These are phyloP conservation scores for Nematolebias whitei DNA, from an alignment of 2,113 vertebrate species.

Conservation along the genomic window DNA sequence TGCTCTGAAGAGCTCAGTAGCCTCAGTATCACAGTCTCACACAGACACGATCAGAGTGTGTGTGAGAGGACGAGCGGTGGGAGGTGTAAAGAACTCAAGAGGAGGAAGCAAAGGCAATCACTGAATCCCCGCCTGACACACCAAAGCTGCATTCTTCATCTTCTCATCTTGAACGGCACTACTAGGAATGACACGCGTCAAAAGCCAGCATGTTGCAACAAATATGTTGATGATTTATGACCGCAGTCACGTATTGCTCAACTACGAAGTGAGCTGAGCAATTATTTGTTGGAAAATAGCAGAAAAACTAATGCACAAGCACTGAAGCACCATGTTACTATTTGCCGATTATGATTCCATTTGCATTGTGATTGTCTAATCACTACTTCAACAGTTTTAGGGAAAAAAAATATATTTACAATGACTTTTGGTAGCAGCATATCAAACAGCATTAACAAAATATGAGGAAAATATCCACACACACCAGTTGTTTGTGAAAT, in stretches of 20 bases:
- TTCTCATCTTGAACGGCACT: constrained; percentile 15
- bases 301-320: neutral
- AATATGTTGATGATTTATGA: neutral
- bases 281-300: neutral
- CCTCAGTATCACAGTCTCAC: neutral
- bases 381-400: no score
- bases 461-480: no score
- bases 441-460: neutral
- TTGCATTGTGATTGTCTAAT: no score
- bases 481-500: no score
- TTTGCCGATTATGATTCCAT: no score
- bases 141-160: constrained; percentile 11
- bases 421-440: neutral
- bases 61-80: neutral
- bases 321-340: no score
- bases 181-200: constrained; percentile 15
- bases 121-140: constrained; percentile 22
- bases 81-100: constrained; percentile 6
- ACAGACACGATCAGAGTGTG: neutral
- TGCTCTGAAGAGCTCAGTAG: neutral
- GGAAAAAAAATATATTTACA: neutral
- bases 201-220: constrained; percentile 9
- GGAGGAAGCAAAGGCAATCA: constrained; percentile 10
- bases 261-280: neutral
- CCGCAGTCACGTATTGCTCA: constrained; percentile 11